Conservation (phyloP, 2,113 vertebrate species). For the Ciconia maguari region DNA sequence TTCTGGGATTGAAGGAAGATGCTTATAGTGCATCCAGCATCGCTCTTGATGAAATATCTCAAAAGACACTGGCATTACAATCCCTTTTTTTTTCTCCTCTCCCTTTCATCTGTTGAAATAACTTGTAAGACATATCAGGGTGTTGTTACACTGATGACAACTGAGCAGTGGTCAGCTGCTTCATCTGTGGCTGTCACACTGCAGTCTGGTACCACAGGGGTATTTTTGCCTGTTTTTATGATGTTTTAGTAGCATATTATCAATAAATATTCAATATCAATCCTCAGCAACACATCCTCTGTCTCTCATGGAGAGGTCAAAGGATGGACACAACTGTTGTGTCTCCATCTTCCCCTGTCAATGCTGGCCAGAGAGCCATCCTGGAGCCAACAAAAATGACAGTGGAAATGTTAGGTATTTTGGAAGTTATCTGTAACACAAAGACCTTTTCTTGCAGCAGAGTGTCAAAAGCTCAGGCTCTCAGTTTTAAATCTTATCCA, state of each 20-base stretch:
- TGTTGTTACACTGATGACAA: not conserved
- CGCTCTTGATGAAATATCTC: not conserved
- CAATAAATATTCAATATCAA: not conserved
- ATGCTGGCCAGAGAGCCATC: not conserved
- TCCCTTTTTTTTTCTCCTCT: accelerated
- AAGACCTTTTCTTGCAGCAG: not conserved
- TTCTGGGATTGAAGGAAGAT: not conserved
- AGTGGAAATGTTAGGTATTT: not conserved
- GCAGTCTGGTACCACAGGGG: not conserved
- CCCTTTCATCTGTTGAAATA: not conserved
- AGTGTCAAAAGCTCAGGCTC: not conserved
- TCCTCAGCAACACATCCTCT: not conserved
- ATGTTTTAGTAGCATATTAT: not conserved
- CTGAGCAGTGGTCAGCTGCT: not conserved
- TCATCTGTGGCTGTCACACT: not conserved
- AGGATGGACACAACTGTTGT: not conserved
- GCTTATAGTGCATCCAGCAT: not conserved
- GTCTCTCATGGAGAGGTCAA: not conserved
- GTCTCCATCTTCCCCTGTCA: not conserved
- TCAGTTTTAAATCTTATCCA: not conserved
- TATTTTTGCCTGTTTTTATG: not conserved
- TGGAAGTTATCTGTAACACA: not conserved
- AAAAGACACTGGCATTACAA: not conserved
- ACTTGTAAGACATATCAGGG: not conserved
- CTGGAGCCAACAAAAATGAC: not conserved